These are phyloP conservation scores for Chrysemys picta DNA, from an alignment of 2,113 vertebrate species.

Conservation along the genomic window DNA sequence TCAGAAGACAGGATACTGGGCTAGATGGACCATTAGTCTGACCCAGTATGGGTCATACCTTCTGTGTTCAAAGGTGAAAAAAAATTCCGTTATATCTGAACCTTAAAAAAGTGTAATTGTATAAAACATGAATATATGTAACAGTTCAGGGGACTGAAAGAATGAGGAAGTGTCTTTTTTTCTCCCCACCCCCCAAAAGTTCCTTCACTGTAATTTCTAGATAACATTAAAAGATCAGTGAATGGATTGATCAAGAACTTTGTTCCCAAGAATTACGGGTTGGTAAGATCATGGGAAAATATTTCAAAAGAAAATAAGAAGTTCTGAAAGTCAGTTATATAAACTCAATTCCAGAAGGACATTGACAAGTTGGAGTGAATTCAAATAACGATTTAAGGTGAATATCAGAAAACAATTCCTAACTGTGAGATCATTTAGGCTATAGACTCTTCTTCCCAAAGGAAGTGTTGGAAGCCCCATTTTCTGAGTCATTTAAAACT, in stretches of 20 bases:
- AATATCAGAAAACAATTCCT: not conserved
- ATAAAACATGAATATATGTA: not conserved
- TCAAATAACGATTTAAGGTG: not conserved
- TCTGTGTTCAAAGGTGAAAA: not conserved
- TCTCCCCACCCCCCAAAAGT: not conserved
- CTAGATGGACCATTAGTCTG: too few species aligned
- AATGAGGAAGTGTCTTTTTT: not conserved
- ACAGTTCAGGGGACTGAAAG: not conserved
- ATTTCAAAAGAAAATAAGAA: not conserved
- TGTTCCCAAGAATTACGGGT: not conserved
- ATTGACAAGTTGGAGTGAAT: not conserved
- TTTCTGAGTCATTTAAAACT: not conserved
- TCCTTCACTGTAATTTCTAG: not conserved
- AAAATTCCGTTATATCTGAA: not conserved
- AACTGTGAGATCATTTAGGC: constrained; percentile 31
- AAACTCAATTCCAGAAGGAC: not conserved
- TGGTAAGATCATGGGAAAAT: not conserved
- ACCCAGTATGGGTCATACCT: too few species aligned
- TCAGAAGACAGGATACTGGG: too few species aligned
- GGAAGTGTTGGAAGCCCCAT: constrained; percentile 22
- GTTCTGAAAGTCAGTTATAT: not conserved
- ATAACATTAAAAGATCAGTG: not conserved
- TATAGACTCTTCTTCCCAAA: not conserved
- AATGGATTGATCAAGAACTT: not conserved
- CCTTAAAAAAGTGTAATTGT: not conserved